Evolutionary conservation across 2,113 vertebrate genomes (phyloP), one percentile per base, ranked within the genome.

Genomic region (Potamarius usumacintae): DNA sequence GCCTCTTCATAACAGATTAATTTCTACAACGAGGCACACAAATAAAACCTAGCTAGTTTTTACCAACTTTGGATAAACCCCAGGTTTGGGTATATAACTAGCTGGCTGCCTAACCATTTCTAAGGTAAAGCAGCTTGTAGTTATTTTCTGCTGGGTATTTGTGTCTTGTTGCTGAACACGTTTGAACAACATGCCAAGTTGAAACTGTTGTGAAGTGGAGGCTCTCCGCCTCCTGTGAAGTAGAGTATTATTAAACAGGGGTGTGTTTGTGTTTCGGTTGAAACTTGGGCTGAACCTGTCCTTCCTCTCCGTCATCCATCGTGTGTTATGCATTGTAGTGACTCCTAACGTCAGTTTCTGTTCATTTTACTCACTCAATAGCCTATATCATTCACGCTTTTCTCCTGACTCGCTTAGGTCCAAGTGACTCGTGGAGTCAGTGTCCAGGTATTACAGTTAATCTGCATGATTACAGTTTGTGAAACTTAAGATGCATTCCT

Each of bases 261-360:
- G 89, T 12, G 85, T 77, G 82, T 83, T 86, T 57, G n/a, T 67
- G 65, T 85, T 87, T 87, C 34, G 78, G 76, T 30, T 74, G 85
- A 89, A 88, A 89, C 79, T 84, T 78, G 50, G 82, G 85, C 22
- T 87, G 81, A 62, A 60, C 48, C 62, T 22, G 60, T 74, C 42
- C 60, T n/a, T 89, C 77, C 69, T 79, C 42, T 69, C 4, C 25
- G 53, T 83, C 34, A 60, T 60, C 12, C 22, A 22, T 1, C 2
- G 55, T 86, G 76, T 86, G 55, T 87, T 60, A 17, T 14, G 55
- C 12, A 60, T 22, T 48, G 20, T 9, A 34, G n/a, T 42, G 42
- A 42, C 42, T 14, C 30, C 48, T n/a, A 30, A 17, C 25, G 17
- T 15, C 18, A 3, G 57, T 62, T 72, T 83, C 55, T 83, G 22